Evolutionary conservation across 2,888 invertebrate species (phyloP).

Genomic region (Drosophila anomelani): DNA sequence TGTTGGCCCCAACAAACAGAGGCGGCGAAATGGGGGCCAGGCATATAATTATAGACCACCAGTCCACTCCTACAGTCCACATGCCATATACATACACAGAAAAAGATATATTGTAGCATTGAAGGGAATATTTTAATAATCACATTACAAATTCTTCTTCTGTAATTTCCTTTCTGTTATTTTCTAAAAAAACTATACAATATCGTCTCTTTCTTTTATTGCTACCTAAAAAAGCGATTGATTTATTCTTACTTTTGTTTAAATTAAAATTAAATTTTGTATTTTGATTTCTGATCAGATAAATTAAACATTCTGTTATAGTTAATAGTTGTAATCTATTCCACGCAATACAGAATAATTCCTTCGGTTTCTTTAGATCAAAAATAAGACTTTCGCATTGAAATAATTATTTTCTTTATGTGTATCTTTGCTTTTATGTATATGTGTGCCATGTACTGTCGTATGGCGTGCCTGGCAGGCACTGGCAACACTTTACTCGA

Average conservation of each 20-base stretch:
- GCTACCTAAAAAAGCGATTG: neutral
- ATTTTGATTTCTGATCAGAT: too few relatives aligned
- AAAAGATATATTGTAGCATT: neutral
- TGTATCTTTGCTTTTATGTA: slow-evolving; percentile 9
- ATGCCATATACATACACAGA: slow-evolving; percentile 15
- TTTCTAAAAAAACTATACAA: neutral
- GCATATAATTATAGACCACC: slow-evolving; percentile 70
- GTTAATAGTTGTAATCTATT: too few relatives aligned
- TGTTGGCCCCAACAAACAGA: slow-evolving; percentile 68
- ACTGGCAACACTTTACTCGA: slow-evolving; percentile 74
- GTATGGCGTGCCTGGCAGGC: slow-evolving; percentile 50
- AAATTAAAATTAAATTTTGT: neutral
- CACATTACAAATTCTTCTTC: neutral
- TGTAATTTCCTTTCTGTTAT: neutral
- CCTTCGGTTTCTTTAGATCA: neutral
- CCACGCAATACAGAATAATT: too few relatives aligned
- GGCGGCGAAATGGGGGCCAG: slow-evolving; percentile 35
- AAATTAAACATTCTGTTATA: too few relatives aligned
- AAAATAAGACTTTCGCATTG: neutral
- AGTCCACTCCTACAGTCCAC: slow-evolving; percentile 5
- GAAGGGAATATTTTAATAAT: neutral
- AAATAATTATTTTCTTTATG: neutral
- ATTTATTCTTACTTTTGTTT: too few relatives aligned
- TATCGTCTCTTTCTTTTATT: neutral
- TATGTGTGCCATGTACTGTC: slow-evolving; percentile 37